Base-by-base conservation (phyloP, 1,140 invertebrate species). In the Episyrphus balteatus region DNA sequence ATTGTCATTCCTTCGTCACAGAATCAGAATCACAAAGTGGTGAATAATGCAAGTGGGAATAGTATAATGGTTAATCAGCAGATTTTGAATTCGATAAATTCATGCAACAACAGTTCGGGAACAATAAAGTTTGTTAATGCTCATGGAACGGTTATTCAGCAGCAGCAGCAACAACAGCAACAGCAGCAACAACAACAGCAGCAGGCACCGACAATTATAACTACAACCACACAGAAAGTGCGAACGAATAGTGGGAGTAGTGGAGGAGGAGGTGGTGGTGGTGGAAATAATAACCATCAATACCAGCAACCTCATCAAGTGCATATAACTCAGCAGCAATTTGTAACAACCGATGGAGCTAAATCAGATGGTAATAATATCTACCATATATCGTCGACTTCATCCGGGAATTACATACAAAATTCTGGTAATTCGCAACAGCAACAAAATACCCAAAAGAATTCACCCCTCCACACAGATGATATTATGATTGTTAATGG, bases 111-210 rank as follows among this genome's bases (percentile, higher is more conserved):
- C 19, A 33, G 26, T 15, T 30, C 56, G 7, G 65, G 72, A 19
- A 43, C 59, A 15, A 64, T 62, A 5, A 69, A 66, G 44, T 68
- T 68, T 47, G 64, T 71, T 13, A 61, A 61, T 58, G 58, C 70
- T 36, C 55, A 71, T 52, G 50, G 54, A 47, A 54, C 69, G 15
- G 49, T 58, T 46, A 54, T 61, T 44, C 63, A 61, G 39, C 54
- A 41, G n/a, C 42, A 48, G 21, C 47, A 39, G 38, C 45, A 40
- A 14, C 52, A 45, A 42, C 36, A 14, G 17, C 40, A 32, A 19
- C 42, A 61, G 50, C 9, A 59, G 50, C 46, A 59, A 54, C 54
- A 58, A 51, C 50, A 61, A 55, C 46, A 57, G 40, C 51, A 55
- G 53, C 15, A 62, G 57, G 38, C 65, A 49, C 34, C 51, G 48